Base-by-base conservation (phyloP, 2,888 invertebrate species). In the Dasysyrphus albostriatus region DNA sequence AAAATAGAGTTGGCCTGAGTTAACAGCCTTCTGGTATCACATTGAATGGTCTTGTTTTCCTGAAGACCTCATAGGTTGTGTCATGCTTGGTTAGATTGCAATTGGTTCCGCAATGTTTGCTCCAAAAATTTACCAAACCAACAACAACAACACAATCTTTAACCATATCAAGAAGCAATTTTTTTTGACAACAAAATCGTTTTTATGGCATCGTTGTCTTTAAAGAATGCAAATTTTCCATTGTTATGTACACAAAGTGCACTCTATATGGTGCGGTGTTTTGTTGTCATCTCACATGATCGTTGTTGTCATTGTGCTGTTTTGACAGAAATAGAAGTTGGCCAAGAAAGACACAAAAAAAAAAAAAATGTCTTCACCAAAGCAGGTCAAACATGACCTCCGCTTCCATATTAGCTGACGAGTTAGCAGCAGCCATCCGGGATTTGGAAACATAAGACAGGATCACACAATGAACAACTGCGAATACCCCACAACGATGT, bases 341-440 rank as follows among this genome's bases (percentile, higher is more conserved):
- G 65, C 49, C 75, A 77, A 73, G 54, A 54, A 77, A 73, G 54
- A 54, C 24, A 14, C 14, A 56, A n/a, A 12, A 54, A 19, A 70
- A 14, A 49, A 12, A 59, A 65, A 49, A 69, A 29, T 69, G 39
- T 69, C 74, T 56, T 65, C 47, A 51, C 59, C 67, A 65, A 80
- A 88, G 61, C 79, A 88, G 88, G 80, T 88, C 88, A 83, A 69
- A 83, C 88, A 88, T 88, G 83, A 88, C 83, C 83, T 61, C 75
- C 54, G 76, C 88, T 88, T 83, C 88, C 88, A 83, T 88, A 88
- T 80, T 80, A 72, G 83, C 83, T 83, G 88, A 72, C 83, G 87
- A 87, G 70, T 56, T 61, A 85, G 56, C 74, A 78, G 85, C 77
- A 85, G 85, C 77, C 42, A 75, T 74, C 19, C 37, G 39, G 69